These are phyloP conservation scores for Danio albolineatus DNA, from an alignment of 2,797 vertebrate genomes.

Conservation along the genomic window DNA sequence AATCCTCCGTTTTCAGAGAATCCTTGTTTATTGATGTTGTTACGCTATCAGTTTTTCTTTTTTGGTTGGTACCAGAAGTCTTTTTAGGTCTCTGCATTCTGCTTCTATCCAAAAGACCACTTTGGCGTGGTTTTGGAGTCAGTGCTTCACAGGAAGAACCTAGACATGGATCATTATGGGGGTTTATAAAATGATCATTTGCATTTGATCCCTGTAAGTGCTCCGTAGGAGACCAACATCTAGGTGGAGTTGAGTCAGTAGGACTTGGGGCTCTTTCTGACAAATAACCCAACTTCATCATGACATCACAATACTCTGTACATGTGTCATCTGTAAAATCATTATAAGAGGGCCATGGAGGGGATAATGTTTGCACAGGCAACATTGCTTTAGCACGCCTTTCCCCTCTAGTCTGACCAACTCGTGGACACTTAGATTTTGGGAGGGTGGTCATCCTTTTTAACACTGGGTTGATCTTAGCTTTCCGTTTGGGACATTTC, in stretches of 20 bases:
- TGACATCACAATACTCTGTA: conserved; percentile 90
- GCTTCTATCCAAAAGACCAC: conserved; percentile 74
- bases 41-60: conserved; percentile 78
- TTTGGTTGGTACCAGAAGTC: conserved; percentile 58
- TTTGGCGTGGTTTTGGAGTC: conserved; percentile 68
- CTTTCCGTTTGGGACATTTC: conserved; percentile 89
- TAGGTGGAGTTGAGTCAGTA: conserved; percentile 89
- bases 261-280: conserved; percentile 93
- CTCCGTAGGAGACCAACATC: conserved; percentile 98
- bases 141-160: conserved; percentile 66
- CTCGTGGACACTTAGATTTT: conserved; percentile 76
- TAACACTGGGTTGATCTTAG: conserved; percentile 82
- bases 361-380: conserved; percentile 78
- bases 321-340: conserved; percentile 89
- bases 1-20: conserved; percentile 76
- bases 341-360: conserved; percentile 87
- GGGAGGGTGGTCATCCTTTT: conserved; percentile 85
- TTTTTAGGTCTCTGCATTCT: conserved; percentile 83
- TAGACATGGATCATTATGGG: conserved; percentile 80
- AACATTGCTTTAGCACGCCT: conserved; percentile 67
- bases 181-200: conserved; percentile 83
- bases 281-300: conserved; percentile 96
- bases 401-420: conserved; percentile 72
- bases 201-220: conserved; percentile 82
- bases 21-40: conserved; percentile 72